phyloP scores from a whole-genome alignment of 2,113 vertebrate species.

The Lepus timidus region DNA sequence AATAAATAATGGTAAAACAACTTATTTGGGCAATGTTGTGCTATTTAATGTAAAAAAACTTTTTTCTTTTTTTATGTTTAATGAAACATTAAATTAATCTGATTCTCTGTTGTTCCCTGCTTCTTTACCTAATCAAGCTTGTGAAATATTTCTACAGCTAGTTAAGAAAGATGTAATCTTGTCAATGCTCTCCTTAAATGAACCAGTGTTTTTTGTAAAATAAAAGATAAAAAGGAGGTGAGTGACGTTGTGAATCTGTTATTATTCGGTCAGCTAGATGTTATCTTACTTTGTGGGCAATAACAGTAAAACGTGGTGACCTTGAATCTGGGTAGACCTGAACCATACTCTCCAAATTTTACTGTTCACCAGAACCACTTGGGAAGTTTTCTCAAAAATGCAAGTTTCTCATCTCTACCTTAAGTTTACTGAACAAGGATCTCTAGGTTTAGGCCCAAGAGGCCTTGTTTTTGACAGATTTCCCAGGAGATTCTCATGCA shows the following conservation, averaged over 20 bases:
- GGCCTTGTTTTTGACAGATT: neutral
- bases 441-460: neutral
- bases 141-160: conserved; percentile 55
- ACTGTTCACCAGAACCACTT: neutral
- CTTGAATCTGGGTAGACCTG: neutral
- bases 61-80: neutral
- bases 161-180: conserved; percentile 45
- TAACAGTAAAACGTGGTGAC: neutral
- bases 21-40: neutral
- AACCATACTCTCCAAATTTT: neutral
- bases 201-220: neutral
- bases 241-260: neutral
- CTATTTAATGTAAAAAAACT: neutral
- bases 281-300: neutral
- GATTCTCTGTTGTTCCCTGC: neutral
- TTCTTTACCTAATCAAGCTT: conserved; percentile 28
- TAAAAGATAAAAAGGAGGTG: conserved; percentile 38
- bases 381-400: neutral
- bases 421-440: conserved; percentile 12
- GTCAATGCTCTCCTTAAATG: neutral
- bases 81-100: conserved; percentile 64
- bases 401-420: neutral
- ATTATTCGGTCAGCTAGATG: neutral
- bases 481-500: neutral
- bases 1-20: neutral